phyloP scores from a whole-genome alignment of 2,113 vertebrate genomes.

The Anser cygnoides region DNA sequence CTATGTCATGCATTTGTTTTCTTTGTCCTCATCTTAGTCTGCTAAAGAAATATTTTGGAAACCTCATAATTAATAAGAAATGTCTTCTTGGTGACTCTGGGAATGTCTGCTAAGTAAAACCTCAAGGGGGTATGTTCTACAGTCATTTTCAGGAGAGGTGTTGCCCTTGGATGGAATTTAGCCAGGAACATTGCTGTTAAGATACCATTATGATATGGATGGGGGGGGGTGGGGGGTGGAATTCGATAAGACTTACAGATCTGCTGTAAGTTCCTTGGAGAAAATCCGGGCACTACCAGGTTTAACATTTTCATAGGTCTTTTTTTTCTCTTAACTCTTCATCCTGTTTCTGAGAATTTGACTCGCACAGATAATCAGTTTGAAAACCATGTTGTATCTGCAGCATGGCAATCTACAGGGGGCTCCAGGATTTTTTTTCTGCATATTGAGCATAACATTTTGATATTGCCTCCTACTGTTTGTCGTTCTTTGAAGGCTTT shows the following conservation, averaged over 20 bases:
- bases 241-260: not conserved
- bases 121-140: not conserved
- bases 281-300: not conserved
- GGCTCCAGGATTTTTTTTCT: not conserved
- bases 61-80: not conserved
- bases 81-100: not conserved
- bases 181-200: not conserved
- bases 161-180: not conserved
- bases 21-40: not conserved
- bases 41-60: slow-evolving; percentile 21
- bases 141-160: not conserved
- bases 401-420: not conserved
- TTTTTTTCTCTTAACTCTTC: not conserved
- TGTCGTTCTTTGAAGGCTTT: not conserved
- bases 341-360: not conserved
- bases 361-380: not conserved
- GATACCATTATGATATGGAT: not conserved
- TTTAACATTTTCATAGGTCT: not conserved
- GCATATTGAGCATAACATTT: not conserved
- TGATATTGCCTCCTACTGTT: not conserved
- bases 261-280: not conserved
- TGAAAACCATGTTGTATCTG: not conserved
- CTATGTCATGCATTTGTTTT: not conserved
- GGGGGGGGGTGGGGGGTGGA: not conserved
- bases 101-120: not conserved